A percentile compares a stretch with the other conserved stretches of the same genome.
Evolutionary conservation across 1,140 invertebrate species (phyloP).

Genomic region (Drosophila orena): DNA sequence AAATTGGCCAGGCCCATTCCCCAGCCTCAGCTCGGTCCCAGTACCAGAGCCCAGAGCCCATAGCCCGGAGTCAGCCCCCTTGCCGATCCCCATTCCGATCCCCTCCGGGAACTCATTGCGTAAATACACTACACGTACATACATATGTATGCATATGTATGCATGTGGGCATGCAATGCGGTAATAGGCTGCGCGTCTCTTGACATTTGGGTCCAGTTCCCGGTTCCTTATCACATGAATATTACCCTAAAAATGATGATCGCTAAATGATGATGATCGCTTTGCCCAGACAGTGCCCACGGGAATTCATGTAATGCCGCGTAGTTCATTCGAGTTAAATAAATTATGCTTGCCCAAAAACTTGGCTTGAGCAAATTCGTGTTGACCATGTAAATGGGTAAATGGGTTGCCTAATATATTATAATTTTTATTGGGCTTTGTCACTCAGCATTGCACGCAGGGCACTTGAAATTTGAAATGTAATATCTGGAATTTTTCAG

Average conservation of each 20-base stretch:
- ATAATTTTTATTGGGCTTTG: constrained; percentile 13
- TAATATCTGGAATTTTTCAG: constrained; percentile 33
- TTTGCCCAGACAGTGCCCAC: background rate
- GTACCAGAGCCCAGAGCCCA: constrained; percentile 9
- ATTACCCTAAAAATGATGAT: constrained; percentile 20
- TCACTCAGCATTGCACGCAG: constrained; percentile 15
- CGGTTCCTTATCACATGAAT: constrained; percentile 48
- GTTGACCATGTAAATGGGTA: constrained; percentile 20
- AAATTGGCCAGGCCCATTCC: constrained; percentile 53
- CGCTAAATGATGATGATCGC: constrained; percentile 12
- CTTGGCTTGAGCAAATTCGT: constrained; percentile 25
- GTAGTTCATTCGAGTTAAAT: constrained; percentile 26
- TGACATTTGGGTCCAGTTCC: constrained; percentile 49
- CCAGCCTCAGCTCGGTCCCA: constrained; percentile 28
- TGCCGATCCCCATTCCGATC: constrained; percentile 27
- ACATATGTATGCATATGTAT: too few relatives aligned
- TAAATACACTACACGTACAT: too few relatives aligned
- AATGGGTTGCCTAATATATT: constrained; percentile 33
- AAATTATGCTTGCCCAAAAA: constrained; percentile 34
- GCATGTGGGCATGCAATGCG: constrained; percentile 52
- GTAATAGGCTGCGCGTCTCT: constrained; percentile 48
- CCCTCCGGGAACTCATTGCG: constrained; percentile 52
- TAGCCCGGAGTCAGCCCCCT: background rate
- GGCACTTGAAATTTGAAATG: constrained; percentile 32
- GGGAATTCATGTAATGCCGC: constrained; percentile 25